These are phyloP conservation scores for Budorcas taxicolor DNA, from an alignment of 2,113 vertebrate genomes.

Conservation along the genomic window DNA sequence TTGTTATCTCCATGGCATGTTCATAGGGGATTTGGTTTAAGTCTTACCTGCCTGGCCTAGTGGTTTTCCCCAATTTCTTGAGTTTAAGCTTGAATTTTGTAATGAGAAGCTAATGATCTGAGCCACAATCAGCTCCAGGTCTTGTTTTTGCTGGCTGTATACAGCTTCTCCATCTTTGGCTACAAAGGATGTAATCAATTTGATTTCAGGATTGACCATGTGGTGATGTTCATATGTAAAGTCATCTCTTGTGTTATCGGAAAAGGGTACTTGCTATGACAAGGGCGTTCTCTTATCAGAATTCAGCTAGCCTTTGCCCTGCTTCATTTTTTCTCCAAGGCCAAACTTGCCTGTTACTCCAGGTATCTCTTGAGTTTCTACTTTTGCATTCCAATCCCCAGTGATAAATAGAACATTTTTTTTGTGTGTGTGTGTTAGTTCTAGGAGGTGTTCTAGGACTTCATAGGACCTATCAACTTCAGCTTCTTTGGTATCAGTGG, in stretches of 20 bases:
- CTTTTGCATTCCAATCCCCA: background rate
- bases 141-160: background rate
- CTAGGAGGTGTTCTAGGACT: background rate
- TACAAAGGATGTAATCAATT: background rate
- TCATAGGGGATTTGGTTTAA: background rate
- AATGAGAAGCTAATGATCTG: background rate
- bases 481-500: background rate
- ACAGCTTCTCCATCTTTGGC: background rate
- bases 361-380: background rate
- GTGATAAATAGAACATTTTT: background rate
- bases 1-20: background rate
- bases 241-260: background rate
- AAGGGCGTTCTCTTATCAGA: background rate
- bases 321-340: background rate
- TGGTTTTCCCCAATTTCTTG: background rate
- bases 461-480: background rate
- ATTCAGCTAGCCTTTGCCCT: background rate
- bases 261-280: background rate
- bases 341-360: background rate
- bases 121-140: background rate
- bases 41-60: background rate
- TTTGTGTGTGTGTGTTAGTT: background rate
- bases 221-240: background rate
- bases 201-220: background rate
- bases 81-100: background rate